Evolutionary conservation across 2,888 invertebrate genomes (phyloP), one percentile per base, ranked within the genome.

Genomic region (Mythimna impura): DNA sequence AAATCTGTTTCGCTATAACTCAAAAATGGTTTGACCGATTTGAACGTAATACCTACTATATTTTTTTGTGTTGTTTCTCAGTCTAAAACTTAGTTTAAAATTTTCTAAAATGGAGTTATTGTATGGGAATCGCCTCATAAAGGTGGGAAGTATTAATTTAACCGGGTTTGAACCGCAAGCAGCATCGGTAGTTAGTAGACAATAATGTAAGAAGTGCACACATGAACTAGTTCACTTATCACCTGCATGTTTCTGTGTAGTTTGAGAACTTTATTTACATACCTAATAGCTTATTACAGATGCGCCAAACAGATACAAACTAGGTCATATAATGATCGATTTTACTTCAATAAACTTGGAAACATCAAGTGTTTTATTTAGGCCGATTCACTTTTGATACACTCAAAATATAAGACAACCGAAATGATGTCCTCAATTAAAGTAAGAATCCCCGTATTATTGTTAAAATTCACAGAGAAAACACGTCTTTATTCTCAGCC

Each of bases 401-500:
- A 84, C 79, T 69, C 0, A 12, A 60, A 36, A 40, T 34, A 47
- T 73, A 36, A 22, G 30, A 52, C 22, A 73, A 47, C 10, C 30
- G 57, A 25, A 58, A 10, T 20, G 1, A 36, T 10, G 10, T 17
- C 9, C 10, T 10, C 9, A 9, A 2, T n/a, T 58, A 30, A 73
- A 22, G 30, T 10, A 57, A 58, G n/a, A 65, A 43, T 34, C 61
- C 10, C 58, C 68, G 61, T 52, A 30, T 65, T 68, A 64, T 64
- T 70, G 6, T 73, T 30, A 30, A 58, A 22, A 58, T 57, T 65
- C 68, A 43, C 77, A 62, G 43, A 47, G 69, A 82, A 84, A 85
- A 88, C 90, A 93, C 95, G 95, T 93, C 92, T 89, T 89, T 84
- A 84, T 90, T 80, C 86, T 78, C 76, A 89, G 90, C 87, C 90